These are phyloP conservation scores for Penelope pileata DNA, from an alignment of 2,113 vertebrate species.

Conservation along the genomic window DNA sequence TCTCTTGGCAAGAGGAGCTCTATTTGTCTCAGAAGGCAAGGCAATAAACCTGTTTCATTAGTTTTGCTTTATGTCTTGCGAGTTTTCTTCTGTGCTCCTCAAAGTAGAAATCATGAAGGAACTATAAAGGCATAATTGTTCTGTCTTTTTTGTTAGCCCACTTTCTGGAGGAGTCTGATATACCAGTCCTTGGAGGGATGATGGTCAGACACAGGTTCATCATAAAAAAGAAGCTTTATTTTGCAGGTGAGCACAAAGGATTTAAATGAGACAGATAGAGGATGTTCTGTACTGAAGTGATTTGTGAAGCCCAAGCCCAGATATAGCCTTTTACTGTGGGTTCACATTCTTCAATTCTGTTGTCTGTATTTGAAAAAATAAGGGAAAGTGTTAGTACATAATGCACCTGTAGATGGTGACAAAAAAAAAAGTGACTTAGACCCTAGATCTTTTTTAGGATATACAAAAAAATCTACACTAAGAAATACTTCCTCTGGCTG, in stretches of 20 bases:
- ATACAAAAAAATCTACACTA: background rate
- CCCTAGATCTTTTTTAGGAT: background rate
- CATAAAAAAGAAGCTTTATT: background rate
- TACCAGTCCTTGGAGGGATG: background rate
- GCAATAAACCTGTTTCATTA: background rate
- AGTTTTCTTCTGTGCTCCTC: background rate
- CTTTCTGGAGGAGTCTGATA: background rate
- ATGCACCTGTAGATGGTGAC: conserved; percentile 2
- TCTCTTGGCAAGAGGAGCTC: background rate
- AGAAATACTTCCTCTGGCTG: background rate
- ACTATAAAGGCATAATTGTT: background rate
- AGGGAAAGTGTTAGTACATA: background rate
- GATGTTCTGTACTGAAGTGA: background rate
- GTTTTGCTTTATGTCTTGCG: background rate
- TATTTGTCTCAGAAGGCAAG: background rate
- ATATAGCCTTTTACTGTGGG: background rate
- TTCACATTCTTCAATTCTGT: background rate
- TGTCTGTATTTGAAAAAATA: background rate
- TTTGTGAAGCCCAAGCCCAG: background rate
- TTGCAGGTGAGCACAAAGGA: background rate
- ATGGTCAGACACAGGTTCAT: background rate
- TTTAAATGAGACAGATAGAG: background rate
- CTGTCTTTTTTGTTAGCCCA: background rate
- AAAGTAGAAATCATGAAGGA: background rate
- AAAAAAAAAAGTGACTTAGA: conserved; percentile 11